Evolutionary conservation across 1,140 invertebrate genomes (phyloP).

Genomic region (Lepidurus packardi): DNA sequence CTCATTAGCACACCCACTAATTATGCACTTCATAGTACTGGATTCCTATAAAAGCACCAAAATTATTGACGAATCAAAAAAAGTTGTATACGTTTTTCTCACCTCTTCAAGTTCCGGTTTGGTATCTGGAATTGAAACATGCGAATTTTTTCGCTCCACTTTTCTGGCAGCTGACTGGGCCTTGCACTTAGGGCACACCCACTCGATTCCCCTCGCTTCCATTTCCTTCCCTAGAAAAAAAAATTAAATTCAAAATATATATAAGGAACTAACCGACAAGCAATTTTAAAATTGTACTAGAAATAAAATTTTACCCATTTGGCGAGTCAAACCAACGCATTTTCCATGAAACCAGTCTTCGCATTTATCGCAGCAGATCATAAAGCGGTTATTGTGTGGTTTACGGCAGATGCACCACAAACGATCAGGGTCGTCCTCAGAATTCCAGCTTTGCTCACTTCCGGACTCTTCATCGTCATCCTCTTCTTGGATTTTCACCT

Average conservation of each 20-base stretch:
- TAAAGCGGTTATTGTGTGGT: conserved; percentile 92
- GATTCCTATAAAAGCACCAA: not conserved
- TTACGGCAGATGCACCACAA: conserved; percentile 93
- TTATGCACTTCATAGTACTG: conserved; percentile 37
- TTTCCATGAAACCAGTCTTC: conserved; percentile 97
- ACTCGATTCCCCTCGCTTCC: conserved; percentile 81
- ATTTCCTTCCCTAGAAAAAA: conserved; percentile 63
- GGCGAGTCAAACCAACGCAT: conserved; percentile 88
- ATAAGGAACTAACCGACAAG: not conserved
- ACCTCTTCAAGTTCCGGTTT: not conserved
- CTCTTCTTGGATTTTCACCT: conserved; percentile 37
- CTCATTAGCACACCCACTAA: conserved; percentile 40
- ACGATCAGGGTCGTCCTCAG: conserved; percentile 88
- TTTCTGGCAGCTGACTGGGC: not conserved
- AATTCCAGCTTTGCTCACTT: conserved; percentile 51
- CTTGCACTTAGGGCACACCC: conserved; percentile 79
- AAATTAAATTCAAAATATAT: not conserved
- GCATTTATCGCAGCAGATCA: conserved; percentile 95
- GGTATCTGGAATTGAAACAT: not conserved
- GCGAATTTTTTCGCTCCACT: not conserved
- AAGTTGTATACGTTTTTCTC: not conserved
- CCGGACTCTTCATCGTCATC: conserved; percentile 54
- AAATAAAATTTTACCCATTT: conserved; percentile 57
- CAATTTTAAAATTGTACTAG: not conserved
- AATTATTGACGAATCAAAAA: not conserved